A percentile compares a stretch with the other conserved stretches of the same genome.
These are phyloP conservation scores for Peromyscus maniculatus DNA, from an alignment of 2,113 vertebrate species.

Conservation along the genomic window DNA sequence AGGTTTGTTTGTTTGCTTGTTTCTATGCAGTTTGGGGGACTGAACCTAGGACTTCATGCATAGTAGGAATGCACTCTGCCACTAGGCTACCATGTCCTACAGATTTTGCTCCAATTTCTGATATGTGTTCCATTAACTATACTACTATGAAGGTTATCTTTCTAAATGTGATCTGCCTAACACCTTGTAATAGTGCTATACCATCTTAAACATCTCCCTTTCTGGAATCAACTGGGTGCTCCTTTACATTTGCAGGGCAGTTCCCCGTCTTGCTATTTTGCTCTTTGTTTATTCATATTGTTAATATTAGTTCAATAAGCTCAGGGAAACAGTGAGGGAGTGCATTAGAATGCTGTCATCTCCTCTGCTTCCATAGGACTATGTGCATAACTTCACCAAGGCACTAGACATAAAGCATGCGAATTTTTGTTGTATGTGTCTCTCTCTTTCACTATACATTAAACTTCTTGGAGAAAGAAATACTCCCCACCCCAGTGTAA, in stretches of 20 bases:
- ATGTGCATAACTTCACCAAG: not conserved
- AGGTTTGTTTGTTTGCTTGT: not conserved
- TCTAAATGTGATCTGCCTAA: constrained; percentile 18
- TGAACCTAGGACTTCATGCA: not conserved
- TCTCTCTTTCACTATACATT: not conserved
- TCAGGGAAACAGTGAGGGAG: not conserved
- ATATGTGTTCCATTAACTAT: not conserved
- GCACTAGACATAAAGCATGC: not conserved
- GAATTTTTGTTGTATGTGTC: not conserved
- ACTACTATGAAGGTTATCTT: not conserved
- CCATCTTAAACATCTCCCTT: not conserved
- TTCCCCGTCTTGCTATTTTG: not conserved
- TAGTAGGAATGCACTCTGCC: not conserved
- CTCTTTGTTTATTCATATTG: not conserved
- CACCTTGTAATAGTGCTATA: not conserved
- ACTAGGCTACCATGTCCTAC: not conserved
- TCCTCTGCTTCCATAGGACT: no score
- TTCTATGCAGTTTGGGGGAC: not conserved
- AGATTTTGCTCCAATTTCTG: not conserved
- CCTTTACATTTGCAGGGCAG: not conserved
- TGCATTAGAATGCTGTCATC: not conserved
- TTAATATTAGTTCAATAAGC: not conserved
- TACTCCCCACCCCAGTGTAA: not conserved
- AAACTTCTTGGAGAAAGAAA: not conserved
- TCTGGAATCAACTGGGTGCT: not conserved